Evolutionary conservation across 2,113 vertebrate genomes (phyloP), one percentile per base, ranked within the genome.

Genomic region (Xenopus laevis): DNA sequence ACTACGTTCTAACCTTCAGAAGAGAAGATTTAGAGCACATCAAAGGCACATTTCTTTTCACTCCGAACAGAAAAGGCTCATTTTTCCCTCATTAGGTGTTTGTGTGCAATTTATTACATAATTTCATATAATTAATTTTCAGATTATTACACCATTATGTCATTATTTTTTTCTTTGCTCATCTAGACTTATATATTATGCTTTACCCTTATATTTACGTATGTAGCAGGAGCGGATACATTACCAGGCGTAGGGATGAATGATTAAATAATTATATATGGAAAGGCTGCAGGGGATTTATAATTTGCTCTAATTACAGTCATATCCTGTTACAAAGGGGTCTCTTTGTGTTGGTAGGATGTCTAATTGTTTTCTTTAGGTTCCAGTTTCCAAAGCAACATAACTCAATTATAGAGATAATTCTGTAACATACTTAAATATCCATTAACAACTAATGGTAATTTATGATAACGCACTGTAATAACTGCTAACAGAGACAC

Each of bases 101-200:
- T 47, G 46, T 47, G 46, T 47, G 46, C 13, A 13, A 73, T 21
- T 13, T 46, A 65, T 52, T 53, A 17, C 57, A 63, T 27, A 20
- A 65, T 65, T 73, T 63, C 6, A 72, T n/a, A 72, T 40, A 30
- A 61, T 63, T n/a, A 53, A 53, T 21, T n/a, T 27, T 40, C 10
- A 23, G 50, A 2, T 55, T 33, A 45, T 65, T 73, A 57, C 13
- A 73, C 13, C 65, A 44, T 57, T 73, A 58, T 57, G 16, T 15
- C 13, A 7, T 57, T 57, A 13, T 27, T 57, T 8, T 17, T 17
- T 17, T 15, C 13, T 57, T 17, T 57, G 17, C 16, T 17, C 53
- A 57, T 16, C 17, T 57, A 17, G 12, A 17, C 6, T 57, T 57
- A 57, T 13, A 7, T 57, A 17, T 15, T 57, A 57, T 4, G 53